Conservation (phyloP, 2,797 vertebrate genomes). For the Cyprinella venusta region DNA sequence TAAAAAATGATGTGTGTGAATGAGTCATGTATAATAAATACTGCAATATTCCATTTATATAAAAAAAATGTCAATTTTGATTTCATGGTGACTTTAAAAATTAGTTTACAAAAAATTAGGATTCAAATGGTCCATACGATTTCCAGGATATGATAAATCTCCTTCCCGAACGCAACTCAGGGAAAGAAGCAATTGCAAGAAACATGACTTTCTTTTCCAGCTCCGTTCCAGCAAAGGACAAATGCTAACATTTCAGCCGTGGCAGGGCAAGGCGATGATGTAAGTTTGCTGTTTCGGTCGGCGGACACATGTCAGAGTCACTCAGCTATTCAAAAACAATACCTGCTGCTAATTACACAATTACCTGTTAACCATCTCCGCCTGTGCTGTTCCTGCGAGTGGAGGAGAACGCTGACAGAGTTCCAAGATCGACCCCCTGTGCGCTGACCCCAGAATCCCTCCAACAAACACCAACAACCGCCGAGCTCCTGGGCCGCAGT, state of each 20-base stretch:
- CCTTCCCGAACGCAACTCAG: neutral
- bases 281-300: constrained; percentile 56
- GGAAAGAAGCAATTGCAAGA: constrained; percentile 37
- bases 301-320: constrained; percentile 52
- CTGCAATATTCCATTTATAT: neutral
- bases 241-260: constrained; percentile 42
- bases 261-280: constrained; percentile 52
- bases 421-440: constrained; percentile 35
- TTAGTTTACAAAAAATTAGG: neutral
- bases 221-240: constrained; percentile 44
- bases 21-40: neutral
- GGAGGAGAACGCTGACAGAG: constrained; percentile 25
- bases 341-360: constrained; percentile 62
- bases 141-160: constrained; percentile 21
- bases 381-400: constrained; percentile 12
- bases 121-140: neutral
- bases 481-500: constrained; percentile 25
- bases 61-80: neutral
- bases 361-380: constrained; percentile 51
- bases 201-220: constrained; percentile 50
- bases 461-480: constrained; percentile 47
- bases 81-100: neutral
- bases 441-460: constrained; percentile 36
- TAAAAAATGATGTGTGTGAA: neutral
- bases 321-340: constrained; percentile 60